Base-by-base conservation (phyloP, 2,113 vertebrate genomes). In the Sminthopsis crassicaudata region DNA sequence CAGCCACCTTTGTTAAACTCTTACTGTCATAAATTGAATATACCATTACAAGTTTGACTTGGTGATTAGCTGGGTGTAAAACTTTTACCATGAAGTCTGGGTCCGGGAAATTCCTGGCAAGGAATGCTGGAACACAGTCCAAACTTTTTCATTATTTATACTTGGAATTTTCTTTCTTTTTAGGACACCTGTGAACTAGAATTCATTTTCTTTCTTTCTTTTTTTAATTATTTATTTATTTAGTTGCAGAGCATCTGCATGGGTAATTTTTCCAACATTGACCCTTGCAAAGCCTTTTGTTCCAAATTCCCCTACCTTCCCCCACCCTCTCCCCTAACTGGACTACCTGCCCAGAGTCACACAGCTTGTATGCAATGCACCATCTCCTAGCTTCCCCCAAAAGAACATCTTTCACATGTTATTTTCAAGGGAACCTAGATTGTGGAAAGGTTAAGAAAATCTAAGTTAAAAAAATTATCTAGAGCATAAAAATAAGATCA, bases 1-100 rank as follows among this genome's bases (percentile, higher is more conserved):
- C 89, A 76, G 42, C 95, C 97, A 46, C 27, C 16, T 96, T 60
- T 51, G 36, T 23, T 89, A 16, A 93, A 90, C 92, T 94, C 92
- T 54, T 0, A 8, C 51, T 24, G 46, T 50, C 91, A 94, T 76
- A 93, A 93, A 96, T 24, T 89, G 8, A 95, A 96, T 51, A 93
- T 14, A 0, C 60, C 50, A 46, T 91, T 94, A 90, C 90, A 93
- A 91, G 57, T 92, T 93, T 95, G 94, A 92, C 90, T 96, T 53
- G 30, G 6, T 93, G 48, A 91, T 96, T 91, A 89, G 19, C 92
- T 92, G 90, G 90, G 76, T 30, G 30, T n/a, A 93, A 93, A 93
- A 97, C 24, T 95, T 95, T 91, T 89, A 22, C 91, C 94, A 30
- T 46, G 19, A 92, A 93, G 67, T 6, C 53, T 1, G 0, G 91